Evolutionary conservation across 1,140 invertebrate species (phyloP), one percentile per base, ranked within the genome.

Genomic region (Cydia amplana): DNA sequence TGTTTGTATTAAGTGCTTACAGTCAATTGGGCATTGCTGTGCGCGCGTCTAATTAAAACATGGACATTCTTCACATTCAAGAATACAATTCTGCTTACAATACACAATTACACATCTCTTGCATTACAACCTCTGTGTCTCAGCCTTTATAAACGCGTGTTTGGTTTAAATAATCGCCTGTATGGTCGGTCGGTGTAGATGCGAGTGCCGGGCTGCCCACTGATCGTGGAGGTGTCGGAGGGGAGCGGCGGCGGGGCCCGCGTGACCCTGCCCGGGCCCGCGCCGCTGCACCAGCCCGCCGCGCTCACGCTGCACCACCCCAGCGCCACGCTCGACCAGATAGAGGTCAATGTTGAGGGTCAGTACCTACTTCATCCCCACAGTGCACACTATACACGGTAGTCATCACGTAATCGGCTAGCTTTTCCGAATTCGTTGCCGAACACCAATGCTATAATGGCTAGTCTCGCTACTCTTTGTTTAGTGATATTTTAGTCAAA

Each of bases 311-410:
- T 95, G 78, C 95, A 95, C 91, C 95, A 95, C 92, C 95, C 96
- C 75, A 96, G 97, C 85, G 97, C 97, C 90, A 95, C 96, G 85
- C 94, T 98, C 83, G 97, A 98, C 87, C 97, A 98, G 93, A 96
- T 98, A 87, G 97, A 98, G 95, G 97, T 98, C 85, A 97, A 97
- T 94, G 97, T 98, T 93, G 97, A 98, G 96, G 97, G 97, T 98
- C 95, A 95, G 94, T 90, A 76, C 25, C 25, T 25, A 25, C 32
- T 60, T n/a, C 32, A 63, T 16, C 36, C n/a, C 51, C 49, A 5
- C 43, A 46, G 43, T 46, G 12, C 20, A 10, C 55, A 60, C 55
- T 60, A 18, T 23, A 60, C n/a, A 23, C 1, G 10, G 0, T 18
- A 9, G 23, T 18, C 51, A 55, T 46, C 51, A 51, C 40, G 49